Evolutionary conservation across 2,113 vertebrate genomes (phyloP), one percentile per base, ranked within the genome.

Genomic region (Pao palembangensis): DNA sequence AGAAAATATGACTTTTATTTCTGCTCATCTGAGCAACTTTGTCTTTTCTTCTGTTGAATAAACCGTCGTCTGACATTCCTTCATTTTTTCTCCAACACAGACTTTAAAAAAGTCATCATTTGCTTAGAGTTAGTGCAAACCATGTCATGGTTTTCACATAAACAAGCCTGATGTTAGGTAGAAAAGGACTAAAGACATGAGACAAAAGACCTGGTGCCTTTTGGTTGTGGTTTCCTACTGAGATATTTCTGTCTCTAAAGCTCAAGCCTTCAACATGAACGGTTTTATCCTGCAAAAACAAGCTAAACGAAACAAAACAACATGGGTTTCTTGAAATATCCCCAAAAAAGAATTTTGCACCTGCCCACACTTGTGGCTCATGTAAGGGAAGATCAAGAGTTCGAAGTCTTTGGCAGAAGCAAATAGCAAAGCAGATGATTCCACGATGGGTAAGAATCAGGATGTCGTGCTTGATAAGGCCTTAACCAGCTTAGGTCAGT

Each of bases 381-480:
- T 31, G 28, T 31, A 31, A 31, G 28, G 6, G 28, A 31, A 31
- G 28, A 31, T 31, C 5, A 43, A 58, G 69, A 77, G 41, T 69
- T 49, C 58, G 64, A 76, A 21, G 56, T 71, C 58, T 41, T 56
- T 42, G 2, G 3, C 46, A 54, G 44, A 53, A 61, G 68, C 71
- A 79, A 77, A 53, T 13, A 57, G 61, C 55, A 71, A 63, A 80
- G 76, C 23, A 76, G 85, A 76, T 87, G 67, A 51, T 62, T 47
- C 25, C 17, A 46, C 80, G 82, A 76, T 66, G 71, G 16, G 12
- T 76, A 61, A 76, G 86, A 85, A 81, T 88, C 83, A 86, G 82
- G 75, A 85, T 87, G 85, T 59, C 80, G 83, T 86, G 83, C 84
- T 74, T 80, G 79, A 83, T 86, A 83, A 90, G 84, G 87, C 87